Percentiles rank a stretch among this genome's conserved stretches.
Conservation (phyloP, 2,888 invertebrate species). For the Lissonota sp. region DNA sequence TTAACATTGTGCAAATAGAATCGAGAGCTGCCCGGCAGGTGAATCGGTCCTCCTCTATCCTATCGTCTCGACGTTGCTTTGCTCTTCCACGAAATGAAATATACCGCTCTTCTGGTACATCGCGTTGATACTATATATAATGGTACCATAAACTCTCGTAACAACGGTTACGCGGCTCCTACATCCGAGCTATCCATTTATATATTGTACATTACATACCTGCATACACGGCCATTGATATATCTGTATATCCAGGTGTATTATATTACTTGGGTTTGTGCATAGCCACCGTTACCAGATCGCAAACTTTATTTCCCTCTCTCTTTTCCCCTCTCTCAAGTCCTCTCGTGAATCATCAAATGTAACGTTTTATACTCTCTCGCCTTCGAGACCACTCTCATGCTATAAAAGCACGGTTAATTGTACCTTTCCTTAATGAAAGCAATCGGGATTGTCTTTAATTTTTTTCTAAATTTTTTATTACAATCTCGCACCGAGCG, state of each 20-base stretch:
- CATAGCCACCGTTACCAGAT: constrained; percentile 4
- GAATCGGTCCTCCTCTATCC: constrained; percentile 35
- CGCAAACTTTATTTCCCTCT: not conserved
- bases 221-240: not conserved
- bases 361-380: not conserved
- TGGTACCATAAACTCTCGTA: constrained; percentile 43
- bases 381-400: not conserved
- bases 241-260: not conserved
- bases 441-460: constrained; percentile 43
- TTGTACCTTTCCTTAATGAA: constrained; percentile 57
- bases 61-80: constrained; percentile 31
- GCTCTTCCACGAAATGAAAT: constrained; percentile 61
- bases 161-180: constrained; percentile 56
- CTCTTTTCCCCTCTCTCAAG: not conserved
- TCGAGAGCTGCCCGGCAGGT: constrained; percentile 32
- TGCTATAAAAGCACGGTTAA: constrained; percentile 22
- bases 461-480: no score
- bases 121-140: constrained; percentile 17
- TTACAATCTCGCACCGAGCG: no score
- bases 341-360: not conserved
- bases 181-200: constrained; percentile 5
- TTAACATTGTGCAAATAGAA: constrained; percentile 37
- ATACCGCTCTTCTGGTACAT: constrained; percentile 51
- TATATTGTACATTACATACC: no score
- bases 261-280: not conserved